Conservation (phyloP, 2,113 vertebrate species). For the Azemiops feae region DNA sequence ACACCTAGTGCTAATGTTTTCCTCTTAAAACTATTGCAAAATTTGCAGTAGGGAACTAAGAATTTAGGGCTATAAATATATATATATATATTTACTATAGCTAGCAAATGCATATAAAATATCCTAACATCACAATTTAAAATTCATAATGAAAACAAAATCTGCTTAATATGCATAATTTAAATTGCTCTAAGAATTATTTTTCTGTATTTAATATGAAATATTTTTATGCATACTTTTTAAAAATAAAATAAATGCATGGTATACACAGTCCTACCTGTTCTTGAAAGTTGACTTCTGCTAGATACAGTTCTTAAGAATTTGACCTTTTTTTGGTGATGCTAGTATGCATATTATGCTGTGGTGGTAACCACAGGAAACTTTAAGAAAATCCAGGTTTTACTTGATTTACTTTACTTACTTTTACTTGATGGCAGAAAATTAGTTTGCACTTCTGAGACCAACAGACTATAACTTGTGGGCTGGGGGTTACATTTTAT, state of each 20-base stretch:
- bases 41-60: not conserved
- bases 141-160: not conserved
- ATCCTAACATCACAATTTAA: not conserved
- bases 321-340: not conserved
- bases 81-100: not conserved
- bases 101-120: not conserved
- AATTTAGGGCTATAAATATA: not conserved
- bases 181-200: not conserved
- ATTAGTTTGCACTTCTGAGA: conserved; percentile 51
- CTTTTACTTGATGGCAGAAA: not conserved
- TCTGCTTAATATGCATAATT: not conserved
- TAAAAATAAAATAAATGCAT: conserved; percentile 32
- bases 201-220: not conserved
- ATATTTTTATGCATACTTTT: not conserved
- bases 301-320: conserved; percentile 35
- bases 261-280: conserved; percentile 31
- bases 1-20: not conserved
- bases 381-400: not conserved
- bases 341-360: conserved; percentile 41
- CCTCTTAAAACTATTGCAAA: not conserved
- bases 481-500: conserved; percentile 34
- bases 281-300: conserved; percentile 25
- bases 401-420: not conserved
- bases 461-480: conserved; percentile 31
- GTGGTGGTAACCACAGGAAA: not conserved